Evolutionary conservation across 2,113 vertebrate genomes (phyloP).

Genomic region (Sigmodon hispidus): DNA sequence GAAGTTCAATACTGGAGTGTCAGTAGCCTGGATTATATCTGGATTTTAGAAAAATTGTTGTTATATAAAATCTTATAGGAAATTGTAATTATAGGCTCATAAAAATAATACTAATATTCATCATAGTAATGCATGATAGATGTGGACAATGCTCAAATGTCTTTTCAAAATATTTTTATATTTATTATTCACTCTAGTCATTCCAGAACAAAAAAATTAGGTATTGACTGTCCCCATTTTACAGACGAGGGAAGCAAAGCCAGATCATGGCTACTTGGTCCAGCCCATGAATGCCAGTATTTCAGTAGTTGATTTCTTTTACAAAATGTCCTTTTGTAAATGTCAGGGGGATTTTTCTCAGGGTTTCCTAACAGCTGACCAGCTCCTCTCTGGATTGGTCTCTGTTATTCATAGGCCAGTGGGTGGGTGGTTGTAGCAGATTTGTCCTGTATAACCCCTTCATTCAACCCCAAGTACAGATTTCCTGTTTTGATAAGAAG

Average conservation of each 20-base stretch:
- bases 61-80: neutral
- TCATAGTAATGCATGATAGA: neutral
- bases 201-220: neutral
- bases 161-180: slow-evolving; percentile 4
- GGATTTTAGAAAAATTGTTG: neutral
- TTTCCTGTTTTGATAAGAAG: slow-evolving; percentile 63
- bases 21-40: neutral
- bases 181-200: neutral
- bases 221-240: neutral
- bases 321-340: slow-evolving; percentile 29
- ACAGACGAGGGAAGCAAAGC: neutral
- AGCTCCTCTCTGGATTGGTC: neutral
- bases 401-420: slow-evolving; percentile 20
- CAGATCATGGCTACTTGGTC: neutral
- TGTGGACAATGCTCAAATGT: neutral
- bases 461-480: slow-evolving; percentile 24
- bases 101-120: neutral
- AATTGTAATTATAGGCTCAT: neutral
- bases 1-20: neutral
- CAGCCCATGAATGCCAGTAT: neutral
- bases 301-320: neutral
- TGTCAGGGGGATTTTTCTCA: neutral
- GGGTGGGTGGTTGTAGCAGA: neutral
- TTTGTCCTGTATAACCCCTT: slow-evolving; percentile 10
- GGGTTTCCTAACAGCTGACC: neutral